phyloP scores from a whole-genome alignment of 2,888 invertebrate genomes.

The Venusia cambrica region DNA sequence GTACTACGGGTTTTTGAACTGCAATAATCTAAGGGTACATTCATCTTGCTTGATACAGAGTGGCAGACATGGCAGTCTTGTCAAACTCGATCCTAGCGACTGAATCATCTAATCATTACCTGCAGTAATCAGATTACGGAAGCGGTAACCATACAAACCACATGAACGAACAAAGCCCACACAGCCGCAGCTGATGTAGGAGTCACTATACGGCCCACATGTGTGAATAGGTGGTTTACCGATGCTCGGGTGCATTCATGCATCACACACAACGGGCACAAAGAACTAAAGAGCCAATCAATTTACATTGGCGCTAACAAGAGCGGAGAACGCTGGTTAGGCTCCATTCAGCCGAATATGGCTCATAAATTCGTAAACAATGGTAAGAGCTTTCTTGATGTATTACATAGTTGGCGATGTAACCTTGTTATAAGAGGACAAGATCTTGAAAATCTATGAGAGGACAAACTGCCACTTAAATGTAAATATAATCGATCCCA shows the following conservation, averaged over 20 bases:
- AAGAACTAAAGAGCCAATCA: constrained; percentile 39
- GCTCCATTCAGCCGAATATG: constrained; percentile 3
- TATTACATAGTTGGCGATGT: too few species aligned
- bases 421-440: too few species aligned
- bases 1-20: too few species aligned
- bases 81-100: constrained; percentile 7
- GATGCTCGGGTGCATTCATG: constrained; percentile 31
- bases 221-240: constrained; percentile 1
- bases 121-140: constrained; percentile 20
- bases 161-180: constrained; percentile 24
- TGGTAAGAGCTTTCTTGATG: too few species aligned
- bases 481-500: too few species aligned
- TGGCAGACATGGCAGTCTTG: too few species aligned
- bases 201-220: constrained; percentile 7
- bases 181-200: constrained; percentile 9
- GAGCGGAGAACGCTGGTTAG: constrained; percentile 16
- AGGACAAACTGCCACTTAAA: too few species aligned
- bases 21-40: too few species aligned
- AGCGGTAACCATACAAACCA: constrained; percentile 18
- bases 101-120: constrained; percentile 12
- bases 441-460: too few species aligned
- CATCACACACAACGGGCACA: constrained; percentile 27
- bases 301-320: constrained; percentile 31
- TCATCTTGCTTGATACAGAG: too few species aligned
- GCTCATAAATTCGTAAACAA: constrained; percentile 6